These are phyloP conservation scores for Serrognathus titanus DNA, from an alignment of 2,888 invertebrate species.

Conservation along the genomic window DNA sequence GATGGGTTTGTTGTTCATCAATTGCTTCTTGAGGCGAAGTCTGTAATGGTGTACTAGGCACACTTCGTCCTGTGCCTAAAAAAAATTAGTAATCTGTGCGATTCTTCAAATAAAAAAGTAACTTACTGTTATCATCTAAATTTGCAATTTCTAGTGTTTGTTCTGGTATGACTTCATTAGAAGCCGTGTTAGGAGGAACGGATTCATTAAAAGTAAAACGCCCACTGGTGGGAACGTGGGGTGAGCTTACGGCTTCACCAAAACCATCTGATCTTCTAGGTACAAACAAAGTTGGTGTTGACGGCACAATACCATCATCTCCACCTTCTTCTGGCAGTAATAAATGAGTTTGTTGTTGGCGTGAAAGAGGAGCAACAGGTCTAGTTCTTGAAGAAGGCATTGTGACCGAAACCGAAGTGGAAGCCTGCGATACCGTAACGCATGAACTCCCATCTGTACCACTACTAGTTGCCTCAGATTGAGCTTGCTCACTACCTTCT, in stretches of 20 bases:
- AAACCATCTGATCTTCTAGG: constrained; percentile 82
- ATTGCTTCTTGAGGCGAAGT: constrained; percentile 57
- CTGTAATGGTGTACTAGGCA: constrained; percentile 65
- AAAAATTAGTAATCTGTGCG: constrained; percentile 4
- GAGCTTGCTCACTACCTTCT: constrained; percentile 50
- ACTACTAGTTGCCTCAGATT: constrained; percentile 71
- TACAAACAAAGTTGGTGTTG: constrained; percentile 82
- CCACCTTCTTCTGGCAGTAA: constrained; percentile 61
- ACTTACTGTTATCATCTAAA: constrained; percentile 45
- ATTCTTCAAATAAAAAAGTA: background rate
- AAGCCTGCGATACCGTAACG: constrained; percentile 41
- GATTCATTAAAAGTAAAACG: constrained; percentile 66
- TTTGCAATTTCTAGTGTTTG: constrained; percentile 42
- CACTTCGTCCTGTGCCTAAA: constrained; percentile 61
- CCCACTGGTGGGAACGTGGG: constrained; percentile 64
- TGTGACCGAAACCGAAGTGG: constrained; percentile 41
- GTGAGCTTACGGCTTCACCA: constrained; percentile 89
- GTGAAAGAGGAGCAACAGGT: constrained; percentile 53
- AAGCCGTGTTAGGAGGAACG: constrained; percentile 35
- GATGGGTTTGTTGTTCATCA: constrained; percentile 38
- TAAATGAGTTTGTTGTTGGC: constrained; percentile 52
- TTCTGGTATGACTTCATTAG: constrained; percentile 43
- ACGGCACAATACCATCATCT: constrained; percentile 71
- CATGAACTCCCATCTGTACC: constrained; percentile 58
- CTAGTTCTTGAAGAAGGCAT: constrained; percentile 53